Conservation (phyloP, 2,888 invertebrate species). For the Limenitis camilla region DNA sequence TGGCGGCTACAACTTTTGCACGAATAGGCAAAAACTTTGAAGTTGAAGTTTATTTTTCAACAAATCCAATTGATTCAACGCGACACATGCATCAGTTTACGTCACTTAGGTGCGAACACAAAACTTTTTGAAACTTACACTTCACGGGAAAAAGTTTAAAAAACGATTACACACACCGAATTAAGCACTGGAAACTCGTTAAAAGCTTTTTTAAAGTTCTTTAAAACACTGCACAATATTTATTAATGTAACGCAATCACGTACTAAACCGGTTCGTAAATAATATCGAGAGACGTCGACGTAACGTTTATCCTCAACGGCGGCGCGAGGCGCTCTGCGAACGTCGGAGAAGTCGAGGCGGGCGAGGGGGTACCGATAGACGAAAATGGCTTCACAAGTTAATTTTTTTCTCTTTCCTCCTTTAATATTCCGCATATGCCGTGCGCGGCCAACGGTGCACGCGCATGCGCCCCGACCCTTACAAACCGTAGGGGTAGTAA, state of each 20-base stretch:
- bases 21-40: conserved; percentile 11
- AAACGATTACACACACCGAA: conserved; percentile 15
- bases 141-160: conserved; percentile 41
- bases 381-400: conserved; percentile 75
- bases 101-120: conserved; percentile 38
- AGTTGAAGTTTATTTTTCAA: conserved; percentile 31
- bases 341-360: conserved; percentile 57
- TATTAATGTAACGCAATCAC: conserved; percentile 52
- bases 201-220: conserved; percentile 30
- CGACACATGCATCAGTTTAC: conserved; percentile 44
- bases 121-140: conserved; percentile 53
- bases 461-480: conserved; percentile 67
- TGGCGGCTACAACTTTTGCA: conserved; percentile 4
- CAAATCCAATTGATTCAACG: conserved; percentile 36
- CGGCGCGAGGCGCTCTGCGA: conserved; percentile 61
- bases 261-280: conserved; percentile 46
- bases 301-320: conserved; percentile 47
- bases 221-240: conserved; percentile 53
- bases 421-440: conserved; percentile 75
- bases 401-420: conserved; percentile 75
- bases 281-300: conserved; percentile 20
- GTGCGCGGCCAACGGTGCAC: conserved; percentile 63
- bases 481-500: conserved; percentile 62
- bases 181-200: conserved; percentile 20
- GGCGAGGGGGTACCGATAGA: conserved; percentile 67